Evolutionary conservation across 1,140 invertebrate species (phyloP), one percentile per base, ranked within the genome.

Genomic region (Mizuhopecten yessoensis): DNA sequence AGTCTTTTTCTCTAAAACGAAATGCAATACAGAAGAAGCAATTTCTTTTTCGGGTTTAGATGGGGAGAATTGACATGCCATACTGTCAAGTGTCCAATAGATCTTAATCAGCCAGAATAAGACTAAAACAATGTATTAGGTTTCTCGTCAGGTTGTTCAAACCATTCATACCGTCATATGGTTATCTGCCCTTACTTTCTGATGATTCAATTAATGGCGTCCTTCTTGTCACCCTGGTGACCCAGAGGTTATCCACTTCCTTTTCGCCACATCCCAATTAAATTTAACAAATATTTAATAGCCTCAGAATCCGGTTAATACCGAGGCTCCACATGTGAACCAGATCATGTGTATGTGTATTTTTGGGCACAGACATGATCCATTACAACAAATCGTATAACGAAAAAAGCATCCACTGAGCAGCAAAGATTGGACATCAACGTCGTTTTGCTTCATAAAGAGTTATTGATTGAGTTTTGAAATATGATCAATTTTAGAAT

Each of bases 221-320:
- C 57, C 57, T 5, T 5, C 3, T 29, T n/a, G 11, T 29, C 57
- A 75, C 57, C 57, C 0, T 75, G 57, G 57, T 75, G 57, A 75
- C 57, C 57, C 57, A 75, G n/a, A 75, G 57, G 57, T 75, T 75
- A 75, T 75, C 57, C 57, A 29, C 57, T 1, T 75, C 57, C 57
- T 75, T 75, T 75, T 75, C 23, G 57, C 57, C 57, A 29, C 57
- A 75, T 75, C 57, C 57, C 57, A 75, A 75, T 75, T 75, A 75
- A 75, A 75, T 75, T 75, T 75, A 75, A 75, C 57, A 75, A 75
- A 75, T 75, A 75, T 75, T 75, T 75, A 75, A 75, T 75, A 13
- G 57, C 57, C 57, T 75, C 23, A n/a, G 29, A 75, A 75, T 29
- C 23, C 29, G 23, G 57, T 75, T 75, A 75, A 29, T 11, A 45